These are phyloP conservation scores for Oscheius sp. DNA, from an alignment of 2,888 invertebrate genomes.

Conservation along the genomic window DNA sequence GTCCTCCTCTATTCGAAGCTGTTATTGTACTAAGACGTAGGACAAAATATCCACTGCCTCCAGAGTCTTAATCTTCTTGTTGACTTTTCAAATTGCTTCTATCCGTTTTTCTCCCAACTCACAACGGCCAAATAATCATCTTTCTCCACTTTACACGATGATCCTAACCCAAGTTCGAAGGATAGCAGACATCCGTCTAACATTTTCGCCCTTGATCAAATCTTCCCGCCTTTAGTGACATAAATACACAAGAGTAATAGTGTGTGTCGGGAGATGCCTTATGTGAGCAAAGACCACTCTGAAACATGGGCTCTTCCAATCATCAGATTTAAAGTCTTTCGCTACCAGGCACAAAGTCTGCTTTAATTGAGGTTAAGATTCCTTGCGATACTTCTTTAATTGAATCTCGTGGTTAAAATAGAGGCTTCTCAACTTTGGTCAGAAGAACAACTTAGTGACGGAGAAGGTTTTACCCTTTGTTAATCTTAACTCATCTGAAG, in stretches of 20 bases:
- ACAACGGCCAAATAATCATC: too few species aligned
- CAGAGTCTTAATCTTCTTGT: too few species aligned
- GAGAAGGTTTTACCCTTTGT: slow-evolving; percentile 5
- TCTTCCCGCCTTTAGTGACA: too few species aligned
- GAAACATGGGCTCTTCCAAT: slow-evolving; percentile 7
- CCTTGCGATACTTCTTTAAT: not conserved
- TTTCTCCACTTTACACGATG: too few species aligned
- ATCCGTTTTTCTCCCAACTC: not conserved
- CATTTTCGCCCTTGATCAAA: too few species aligned
- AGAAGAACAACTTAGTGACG: not conserved
- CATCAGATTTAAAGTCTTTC: not conserved
- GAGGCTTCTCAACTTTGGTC: not conserved
- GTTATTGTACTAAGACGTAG: too few species aligned
- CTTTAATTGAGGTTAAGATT: not conserved
- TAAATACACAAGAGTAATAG: slow-evolving; percentile 18
- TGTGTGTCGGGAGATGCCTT: slow-evolving; percentile 3
- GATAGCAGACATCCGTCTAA: too few species aligned
- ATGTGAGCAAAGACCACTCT: slow-evolving; percentile 19
- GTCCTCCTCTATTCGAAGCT: too few species aligned
- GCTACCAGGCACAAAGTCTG: not conserved
- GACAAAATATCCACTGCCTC: too few species aligned
- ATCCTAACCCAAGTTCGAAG: too few species aligned
- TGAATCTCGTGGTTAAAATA: not conserved
- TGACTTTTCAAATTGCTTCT: not conserved
- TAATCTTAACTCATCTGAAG: slow-evolving; percentile 16